Evolutionary conservation across 2,113 vertebrate species (phyloP).

Genomic region (Larimichthys crocea): DNA sequence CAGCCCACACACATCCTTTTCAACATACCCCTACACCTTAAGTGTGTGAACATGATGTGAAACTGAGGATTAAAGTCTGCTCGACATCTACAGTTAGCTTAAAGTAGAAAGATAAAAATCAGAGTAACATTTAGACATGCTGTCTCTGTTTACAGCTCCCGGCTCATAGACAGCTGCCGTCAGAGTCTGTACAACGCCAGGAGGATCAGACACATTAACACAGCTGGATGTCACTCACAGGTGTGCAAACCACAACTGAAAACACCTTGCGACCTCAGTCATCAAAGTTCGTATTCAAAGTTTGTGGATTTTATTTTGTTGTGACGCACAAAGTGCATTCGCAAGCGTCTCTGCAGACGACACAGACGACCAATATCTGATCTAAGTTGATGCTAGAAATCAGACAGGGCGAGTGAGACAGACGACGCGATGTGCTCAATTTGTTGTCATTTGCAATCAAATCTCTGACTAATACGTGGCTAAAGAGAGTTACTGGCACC

Average conservation of each 20-base stretch:
- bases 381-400: background rate
- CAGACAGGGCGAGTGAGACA: background rate
- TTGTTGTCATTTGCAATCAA: background rate
- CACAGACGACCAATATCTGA: background rate
- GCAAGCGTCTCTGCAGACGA: background rate
- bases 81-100: background rate
- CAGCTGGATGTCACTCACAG: conserved; percentile 17
- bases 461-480: background rate
- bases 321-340: background rate
- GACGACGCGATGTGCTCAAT: too few species aligned
- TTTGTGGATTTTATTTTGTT: background rate
- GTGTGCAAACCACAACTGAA: conserved; percentile 44
- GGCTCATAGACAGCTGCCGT: background rate
- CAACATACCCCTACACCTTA: background rate
- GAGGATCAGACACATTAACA: background rate
- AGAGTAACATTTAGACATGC: background rate
- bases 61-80: background rate
- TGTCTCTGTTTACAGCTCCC: background rate
- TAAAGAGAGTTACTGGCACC: background rate
- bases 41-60: background rate
- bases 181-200: background rate
- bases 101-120: background rate
- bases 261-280: background rate
- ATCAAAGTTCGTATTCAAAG: background rate
- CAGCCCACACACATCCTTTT: conserved; percentile 60